Base-by-base conservation (phyloP, 2,113 vertebrate genomes). In the Protobothrops mucrosquamatus region DNA sequence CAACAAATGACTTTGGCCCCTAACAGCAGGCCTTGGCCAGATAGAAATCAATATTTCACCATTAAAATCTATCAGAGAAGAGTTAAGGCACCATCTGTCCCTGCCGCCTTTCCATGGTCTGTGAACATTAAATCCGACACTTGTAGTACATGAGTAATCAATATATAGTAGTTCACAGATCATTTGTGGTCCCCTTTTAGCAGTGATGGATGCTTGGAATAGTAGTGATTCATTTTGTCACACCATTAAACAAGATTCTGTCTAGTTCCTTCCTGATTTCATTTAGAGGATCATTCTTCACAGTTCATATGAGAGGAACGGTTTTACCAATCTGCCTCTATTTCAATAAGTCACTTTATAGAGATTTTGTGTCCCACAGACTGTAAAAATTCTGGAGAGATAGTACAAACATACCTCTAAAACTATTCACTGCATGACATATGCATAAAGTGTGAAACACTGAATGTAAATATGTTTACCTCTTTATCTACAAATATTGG, bases 11-110 rank as follows among this genome's bases (percentile, higher is more conserved):
- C 98, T 99, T 98, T 98, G 98, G 98, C 98, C 98, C 98, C 98
- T 98, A 98, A 98, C 98, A 97, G 98, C 98, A 99, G 99, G 99
- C 99, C 99, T 99, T 99, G 99, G 99, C 98, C 98, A 98, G 98
- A 99, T 98, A 98, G 98, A 99, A 99, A 99, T 99, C 99, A 99
- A 99, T 99, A 99, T 99, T 99, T 99, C 99, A 99, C 99, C 98
- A 99, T 99, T 99, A 99, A 99, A 99, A 99, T 99, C 99, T 98
- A 99, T 99, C 98, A 99, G 98, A 98, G 98, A 98, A 98, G 98
- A 99, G 99, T 99, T 98, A 98, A 98, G 98, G 98, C 98, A 97
- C 98, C 98, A 98, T 99, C 99, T 99, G 99, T 99, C 99, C 98
- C 98, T 98, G 98, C 98, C 98, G 98, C 98, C 98, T 98, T 98